These are phyloP conservation scores for Leptosomus discolor DNA, from an alignment of 2,113 vertebrate species.

Conservation along the genomic window DNA sequence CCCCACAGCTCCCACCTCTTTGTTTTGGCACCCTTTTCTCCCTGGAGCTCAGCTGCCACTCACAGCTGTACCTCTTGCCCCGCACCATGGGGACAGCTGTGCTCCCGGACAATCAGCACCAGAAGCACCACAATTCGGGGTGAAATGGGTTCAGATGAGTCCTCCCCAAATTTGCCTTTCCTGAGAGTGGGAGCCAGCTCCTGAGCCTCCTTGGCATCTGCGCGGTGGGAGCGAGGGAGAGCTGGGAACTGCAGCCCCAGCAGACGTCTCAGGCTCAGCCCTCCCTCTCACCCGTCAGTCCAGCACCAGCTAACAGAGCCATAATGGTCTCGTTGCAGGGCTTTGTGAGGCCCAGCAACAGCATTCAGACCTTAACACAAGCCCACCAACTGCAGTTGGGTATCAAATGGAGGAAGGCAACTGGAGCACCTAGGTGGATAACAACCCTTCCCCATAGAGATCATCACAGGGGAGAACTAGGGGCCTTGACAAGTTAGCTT, in stretches of 20 bases:
- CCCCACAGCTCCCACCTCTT: background rate
- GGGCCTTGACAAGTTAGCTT: background rate
- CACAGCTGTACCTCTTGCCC: background rate
- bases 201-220: accelerated
- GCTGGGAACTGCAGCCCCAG: background rate
- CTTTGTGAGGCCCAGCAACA: too few species aligned
- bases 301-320: background rate
- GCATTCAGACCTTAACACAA: accelerated
- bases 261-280: background rate
- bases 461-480: background rate
- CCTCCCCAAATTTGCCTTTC: background rate
- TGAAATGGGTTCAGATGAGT: background rate
- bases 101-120: background rate
- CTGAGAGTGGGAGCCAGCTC: background rate
- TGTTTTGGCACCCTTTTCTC: background rate
- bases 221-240: accelerated
- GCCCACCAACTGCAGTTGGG: background rate
- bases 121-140: accelerated
- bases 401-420: background rate
- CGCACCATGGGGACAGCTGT: accelerated
- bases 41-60: accelerated
- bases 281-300: accelerated
- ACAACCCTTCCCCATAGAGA: background rate
- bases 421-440: background rate
- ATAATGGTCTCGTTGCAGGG: accelerated